phyloP scores from a whole-genome alignment of 2,888 invertebrate species.

The Bellardia pandia region DNA sequence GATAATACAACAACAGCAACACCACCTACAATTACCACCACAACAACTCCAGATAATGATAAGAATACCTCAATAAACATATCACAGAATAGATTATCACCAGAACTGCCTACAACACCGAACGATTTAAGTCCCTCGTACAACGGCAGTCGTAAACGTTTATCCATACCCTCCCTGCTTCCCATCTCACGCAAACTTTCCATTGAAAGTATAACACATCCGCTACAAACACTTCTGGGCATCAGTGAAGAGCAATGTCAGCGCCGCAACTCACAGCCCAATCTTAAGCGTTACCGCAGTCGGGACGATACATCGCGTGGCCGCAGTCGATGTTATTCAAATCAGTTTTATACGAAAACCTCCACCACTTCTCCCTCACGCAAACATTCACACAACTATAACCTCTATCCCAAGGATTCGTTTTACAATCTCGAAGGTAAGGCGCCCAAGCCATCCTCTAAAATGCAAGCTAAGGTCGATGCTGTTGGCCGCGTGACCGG shows the following conservation, averaged over 20 bases:
- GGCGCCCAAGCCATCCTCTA: conserved; percentile 76
- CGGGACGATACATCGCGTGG: conserved; percentile 51
- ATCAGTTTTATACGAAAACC: conserved; percentile 62
- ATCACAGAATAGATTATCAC: conserved; percentile 76
- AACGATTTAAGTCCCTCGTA: conserved; percentile 58
- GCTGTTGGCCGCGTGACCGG: conserved; percentile 84
- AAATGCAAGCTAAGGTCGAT: conserved; percentile 83
- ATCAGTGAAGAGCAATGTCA: conserved; percentile 74
- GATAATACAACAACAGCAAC: conserved; percentile 71
- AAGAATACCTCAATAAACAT: conserved; percentile 76
- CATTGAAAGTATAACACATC: conserved; percentile 67
- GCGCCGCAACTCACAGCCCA: conserved; percentile 77
- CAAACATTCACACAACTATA: conserved; percentile 76
- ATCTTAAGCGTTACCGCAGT: conserved; percentile 66
- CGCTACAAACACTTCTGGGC: conserved; percentile 66
- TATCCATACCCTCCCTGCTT: conserved; percentile 65
- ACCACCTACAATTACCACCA: conserved; percentile 59
- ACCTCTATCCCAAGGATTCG: conserved; percentile 81
- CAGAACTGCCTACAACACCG: conserved; percentile 60
- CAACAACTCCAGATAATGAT: conserved; percentile 55
- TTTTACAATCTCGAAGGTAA: conserved; percentile 80
- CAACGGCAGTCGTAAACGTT: conserved; percentile 57
- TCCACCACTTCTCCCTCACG: conserved; percentile 62
- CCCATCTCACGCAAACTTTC: conserved; percentile 70
- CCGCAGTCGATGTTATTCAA: conserved; percentile 61